Base-by-base conservation (phyloP, 2,888 invertebrate genomes). In the Agonum fuliginosum region DNA sequence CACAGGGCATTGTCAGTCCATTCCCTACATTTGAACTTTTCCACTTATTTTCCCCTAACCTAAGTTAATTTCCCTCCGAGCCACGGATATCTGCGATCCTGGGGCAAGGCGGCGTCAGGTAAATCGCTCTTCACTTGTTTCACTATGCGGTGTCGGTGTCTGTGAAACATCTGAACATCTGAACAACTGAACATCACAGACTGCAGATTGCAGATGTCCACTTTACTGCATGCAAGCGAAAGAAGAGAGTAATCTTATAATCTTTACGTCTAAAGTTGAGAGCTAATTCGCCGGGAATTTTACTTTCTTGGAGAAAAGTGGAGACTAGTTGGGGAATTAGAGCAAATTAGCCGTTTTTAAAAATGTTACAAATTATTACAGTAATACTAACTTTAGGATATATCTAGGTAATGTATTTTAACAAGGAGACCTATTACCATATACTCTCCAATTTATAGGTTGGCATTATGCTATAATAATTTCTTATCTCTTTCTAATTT, bases 21-120 rank as follows among this genome's bases (percentile, higher is more conserved):
- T 48, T 12, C 5, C 24, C 20, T 20, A 20, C 37, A 37, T n/a
- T 12, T 37, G 37, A 2, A 3, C n/a, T n/a, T n/a, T n/a, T n/a
- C n/a, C n/a, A n/a, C n/a, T 3, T 48, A 19, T 48, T 48, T 48
- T 48, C 1, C 14, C 19, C 17, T 48, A 48, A 0, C 14, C 19
- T 19, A 19, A 48, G 48, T 1, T 37, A 37, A 12, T 4, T n/a
- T 37, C 48, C 20, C 70, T 48, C 10, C 19, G 17, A 54, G 71
- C 27, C 51, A 51, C 71, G 71, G 71, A 72, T 72, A 72, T 72
- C 71, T 72, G 51, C 34, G 51, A 48, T 51, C 20, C 51, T 72
- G n/a, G 10, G 48, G 48, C 48, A n/a, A n/a, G n/a, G n/a, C n/a
- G n/a, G n/a, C n/a, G n/a, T 20, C 8, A 8, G 54, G 22, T 24